phyloP scores from a whole-genome alignment of 2,113 vertebrate genomes.

The Acinonyx jubatus region DNA sequence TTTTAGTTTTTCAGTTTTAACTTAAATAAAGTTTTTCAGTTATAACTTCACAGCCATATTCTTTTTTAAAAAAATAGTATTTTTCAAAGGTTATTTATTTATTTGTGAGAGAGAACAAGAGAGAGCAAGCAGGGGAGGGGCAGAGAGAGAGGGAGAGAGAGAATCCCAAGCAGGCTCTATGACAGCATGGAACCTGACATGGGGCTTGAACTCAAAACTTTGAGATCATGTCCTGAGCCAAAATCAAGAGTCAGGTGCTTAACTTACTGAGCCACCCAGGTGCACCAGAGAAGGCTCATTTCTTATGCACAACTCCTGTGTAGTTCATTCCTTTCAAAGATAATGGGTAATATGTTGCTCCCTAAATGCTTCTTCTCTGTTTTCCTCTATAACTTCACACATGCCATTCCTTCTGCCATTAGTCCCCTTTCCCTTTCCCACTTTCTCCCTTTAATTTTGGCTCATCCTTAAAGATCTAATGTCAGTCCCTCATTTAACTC shows the following conservation, averaged over 20 bases:
- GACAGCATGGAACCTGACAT: background rate
- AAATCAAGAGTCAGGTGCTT: background rate
- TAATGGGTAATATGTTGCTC: too few species aligned
- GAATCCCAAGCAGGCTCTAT: background rate
- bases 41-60: conserved; percentile 16
- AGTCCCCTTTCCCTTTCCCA: background rate
- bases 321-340: background rate
- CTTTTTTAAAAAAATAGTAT: background rate
- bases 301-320: background rate
- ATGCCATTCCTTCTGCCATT: background rate
- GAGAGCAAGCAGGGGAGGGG: background rate
- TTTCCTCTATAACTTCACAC: background rate
- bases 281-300: too few species aligned
- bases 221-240: background rate
- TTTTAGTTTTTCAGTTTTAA: conserved; percentile 40
- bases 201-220: background rate
- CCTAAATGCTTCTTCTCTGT: background rate
- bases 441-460: background rate
- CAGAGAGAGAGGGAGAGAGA: background rate
- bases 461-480: background rate
- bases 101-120: background rate
- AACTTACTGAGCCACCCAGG: background rate
- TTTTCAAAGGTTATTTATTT: background rate
- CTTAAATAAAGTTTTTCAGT: background rate
- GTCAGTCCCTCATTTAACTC: background rate